phyloP scores from a whole-genome alignment of 2,797 vertebrate species.

The Aldrovandia affinis region DNA sequence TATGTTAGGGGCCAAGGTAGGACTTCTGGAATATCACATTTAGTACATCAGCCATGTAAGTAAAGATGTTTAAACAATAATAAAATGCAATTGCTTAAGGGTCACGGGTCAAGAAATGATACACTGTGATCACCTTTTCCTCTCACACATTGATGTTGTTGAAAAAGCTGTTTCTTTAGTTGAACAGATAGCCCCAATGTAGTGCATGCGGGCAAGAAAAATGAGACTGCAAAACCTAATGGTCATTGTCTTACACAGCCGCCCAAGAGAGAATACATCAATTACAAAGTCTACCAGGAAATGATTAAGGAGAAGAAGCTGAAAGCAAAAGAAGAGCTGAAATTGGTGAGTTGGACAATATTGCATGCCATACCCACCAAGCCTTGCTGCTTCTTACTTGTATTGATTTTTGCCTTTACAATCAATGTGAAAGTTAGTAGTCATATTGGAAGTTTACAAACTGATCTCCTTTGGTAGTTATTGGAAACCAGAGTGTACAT shows the following conservation, averaged over 20 bases:
- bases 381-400: neutral
- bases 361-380: neutral
- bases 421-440: neutral
- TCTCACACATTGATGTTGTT: neutral
- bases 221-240: neutral
- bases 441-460: neutral
- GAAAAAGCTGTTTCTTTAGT: neutral
- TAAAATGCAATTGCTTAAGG: neutral
- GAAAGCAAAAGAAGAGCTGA: constrained; percentile 68
- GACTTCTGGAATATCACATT: constrained; percentile 14
- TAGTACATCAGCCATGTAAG: neutral
- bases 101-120: neutral
- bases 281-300: constrained; percentile 88
- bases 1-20: constrained; percentile 92
- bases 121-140: neutral
- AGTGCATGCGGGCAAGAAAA: neutral
- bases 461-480: neutral
- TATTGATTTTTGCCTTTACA: neutral
- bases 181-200: neutral
- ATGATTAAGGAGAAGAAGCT: constrained; percentile 80
- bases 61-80: neutral
- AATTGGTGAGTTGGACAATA: constrained; percentile 67
- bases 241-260: constrained; percentile 69
- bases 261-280: constrained; percentile 82
- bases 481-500: neutral